Percentiles rank a stretch among this genome's conserved stretches.
Conservation (phyloP, 2,113 vertebrate genomes). For the Myiopsitta monachus region DNA sequence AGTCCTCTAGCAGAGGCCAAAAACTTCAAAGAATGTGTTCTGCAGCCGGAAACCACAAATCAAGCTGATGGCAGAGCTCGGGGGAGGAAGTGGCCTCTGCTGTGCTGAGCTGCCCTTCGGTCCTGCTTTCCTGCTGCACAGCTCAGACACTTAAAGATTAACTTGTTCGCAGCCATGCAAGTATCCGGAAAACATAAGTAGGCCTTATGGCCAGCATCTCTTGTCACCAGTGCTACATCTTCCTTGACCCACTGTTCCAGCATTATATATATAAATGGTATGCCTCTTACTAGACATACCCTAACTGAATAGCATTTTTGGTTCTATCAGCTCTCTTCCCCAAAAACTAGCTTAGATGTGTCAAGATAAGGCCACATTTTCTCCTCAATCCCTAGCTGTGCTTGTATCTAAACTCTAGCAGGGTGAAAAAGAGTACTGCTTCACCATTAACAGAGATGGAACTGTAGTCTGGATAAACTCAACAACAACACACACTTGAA, state of each 20-base stretch:
- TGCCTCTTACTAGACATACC: too few species aligned
- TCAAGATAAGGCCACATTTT: not conserved
- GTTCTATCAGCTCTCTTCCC: not conserved
- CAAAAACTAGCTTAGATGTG: not conserved
- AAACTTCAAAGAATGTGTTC: slow-evolving; percentile 60
- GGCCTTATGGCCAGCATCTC: not conserved
- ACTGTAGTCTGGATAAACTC: not conserved
- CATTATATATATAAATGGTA: rapidly evolving
- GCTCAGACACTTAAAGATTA: not conserved
- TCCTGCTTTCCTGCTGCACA: not conserved
- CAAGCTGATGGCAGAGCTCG: slow-evolving; percentile 46
- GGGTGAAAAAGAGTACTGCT: not conserved
- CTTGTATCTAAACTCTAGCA: not conserved
- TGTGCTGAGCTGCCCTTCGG: not conserved
- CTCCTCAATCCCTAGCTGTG: not conserved
- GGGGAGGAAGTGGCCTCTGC: slow-evolving; percentile 51
- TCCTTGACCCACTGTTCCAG: not conserved
- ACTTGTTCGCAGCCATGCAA: not conserved
- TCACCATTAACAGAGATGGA: not conserved
- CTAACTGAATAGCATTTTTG: not conserved
- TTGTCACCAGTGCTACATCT: rapidly evolving
- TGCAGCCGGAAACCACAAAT: slow-evolving; percentile 61
- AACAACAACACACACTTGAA: not conserved
- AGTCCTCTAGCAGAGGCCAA: slow-evolving; percentile 41
- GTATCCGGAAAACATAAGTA: rapidly evolving